Evolutionary conservation across 2,888 invertebrate species (phyloP).

Genomic region (Oscheius sp.): DNA sequence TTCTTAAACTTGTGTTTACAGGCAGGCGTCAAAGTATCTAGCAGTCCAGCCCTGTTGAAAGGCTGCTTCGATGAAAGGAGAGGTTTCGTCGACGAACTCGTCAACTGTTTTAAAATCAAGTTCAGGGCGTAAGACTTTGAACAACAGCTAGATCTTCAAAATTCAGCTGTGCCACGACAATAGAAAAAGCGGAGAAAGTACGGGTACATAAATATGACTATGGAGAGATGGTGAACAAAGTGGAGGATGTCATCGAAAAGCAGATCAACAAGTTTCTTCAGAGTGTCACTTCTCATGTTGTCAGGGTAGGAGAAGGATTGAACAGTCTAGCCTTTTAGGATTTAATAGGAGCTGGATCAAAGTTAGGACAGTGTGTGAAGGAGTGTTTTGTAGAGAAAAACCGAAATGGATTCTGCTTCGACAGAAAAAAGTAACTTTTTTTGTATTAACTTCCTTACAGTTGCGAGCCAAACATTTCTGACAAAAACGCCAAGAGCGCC

Average conservation of each 20-base stretch:
- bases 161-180: slow-evolving; percentile 44
- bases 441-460: slow-evolving; percentile 34
- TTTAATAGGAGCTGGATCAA: slow-evolving; percentile 54
- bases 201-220: slow-evolving; percentile 60
- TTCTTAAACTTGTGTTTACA: slow-evolving; percentile 29
- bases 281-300: slow-evolving; percentile 48
- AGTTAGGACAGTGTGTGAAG: slow-evolving; percentile 63
- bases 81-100: slow-evolving; percentile 55
- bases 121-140: slow-evolving; percentile 53
- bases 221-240: slow-evolving; percentile 55
- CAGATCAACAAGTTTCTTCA: slow-evolving; percentile 55
- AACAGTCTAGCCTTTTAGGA: slow-evolving; percentile 25
- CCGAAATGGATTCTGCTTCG: slow-evolving; percentile 60
- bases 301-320: slow-evolving; percentile 37
- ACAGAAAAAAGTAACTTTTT: slow-evolving; percentile 44
- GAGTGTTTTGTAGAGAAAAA: slow-evolving; percentile 64
- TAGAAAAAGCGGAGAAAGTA: slow-evolving; percentile 39
- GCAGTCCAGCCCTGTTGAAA: slow-evolving; percentile 52
- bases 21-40: slow-evolving; percentile 37
- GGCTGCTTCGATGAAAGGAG: slow-evolving; percentile 53
- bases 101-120: slow-evolving; percentile 56
- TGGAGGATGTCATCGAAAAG: slow-evolving; percentile 53
- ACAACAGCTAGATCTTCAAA: neutral
- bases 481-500: slow-evolving; percentile 48
- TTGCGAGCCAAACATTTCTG: slow-evolving; percentile 60